These are phyloP conservation scores for Sapajus apella DNA, from an alignment of 2,113 vertebrate species.

Conservation along the genomic window DNA sequence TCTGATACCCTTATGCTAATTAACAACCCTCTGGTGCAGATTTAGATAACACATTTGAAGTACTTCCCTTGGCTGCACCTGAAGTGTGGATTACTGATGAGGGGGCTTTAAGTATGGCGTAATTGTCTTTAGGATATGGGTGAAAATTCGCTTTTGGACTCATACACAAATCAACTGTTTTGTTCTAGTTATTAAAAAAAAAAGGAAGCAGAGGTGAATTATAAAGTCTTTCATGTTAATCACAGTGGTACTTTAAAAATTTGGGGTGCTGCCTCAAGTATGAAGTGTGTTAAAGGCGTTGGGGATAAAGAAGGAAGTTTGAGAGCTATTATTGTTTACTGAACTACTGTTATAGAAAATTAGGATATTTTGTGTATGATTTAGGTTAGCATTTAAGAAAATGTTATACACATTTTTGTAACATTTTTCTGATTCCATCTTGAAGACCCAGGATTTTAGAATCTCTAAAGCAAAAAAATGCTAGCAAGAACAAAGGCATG, in stretches of 20 bases:
- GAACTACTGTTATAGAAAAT: background rate
- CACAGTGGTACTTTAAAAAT: background rate
- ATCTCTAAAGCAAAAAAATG: conserved; percentile 3
- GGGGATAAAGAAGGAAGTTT: background rate
- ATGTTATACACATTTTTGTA: background rate
- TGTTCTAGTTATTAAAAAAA: background rate
- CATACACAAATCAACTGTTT: background rate
- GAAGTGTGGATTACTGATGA: conserved; percentile 22
- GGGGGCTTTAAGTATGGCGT: background rate
- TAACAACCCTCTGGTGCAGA: background rate
- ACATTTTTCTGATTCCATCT: background rate
- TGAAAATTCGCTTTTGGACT: background rate
- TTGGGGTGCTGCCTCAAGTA: background rate
- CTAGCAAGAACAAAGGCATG: background rate
- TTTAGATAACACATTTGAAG: conserved; percentile 27
- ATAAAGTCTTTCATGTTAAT: background rate
- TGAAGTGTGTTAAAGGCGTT: background rate
- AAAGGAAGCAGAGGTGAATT: background rate
- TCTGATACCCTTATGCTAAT: background rate
- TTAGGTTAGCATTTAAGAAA: background rate
- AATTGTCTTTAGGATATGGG: background rate
- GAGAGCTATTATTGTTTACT: background rate
- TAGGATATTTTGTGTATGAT: background rate
- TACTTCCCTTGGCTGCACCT: background rate
- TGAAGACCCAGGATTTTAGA: conserved; percentile 25